Percentiles rank a stretch among this genome's conserved stretches.
Evolutionary conservation across 2,113 vertebrate species (phyloP).

Genomic region (Sciurus niger): DNA sequence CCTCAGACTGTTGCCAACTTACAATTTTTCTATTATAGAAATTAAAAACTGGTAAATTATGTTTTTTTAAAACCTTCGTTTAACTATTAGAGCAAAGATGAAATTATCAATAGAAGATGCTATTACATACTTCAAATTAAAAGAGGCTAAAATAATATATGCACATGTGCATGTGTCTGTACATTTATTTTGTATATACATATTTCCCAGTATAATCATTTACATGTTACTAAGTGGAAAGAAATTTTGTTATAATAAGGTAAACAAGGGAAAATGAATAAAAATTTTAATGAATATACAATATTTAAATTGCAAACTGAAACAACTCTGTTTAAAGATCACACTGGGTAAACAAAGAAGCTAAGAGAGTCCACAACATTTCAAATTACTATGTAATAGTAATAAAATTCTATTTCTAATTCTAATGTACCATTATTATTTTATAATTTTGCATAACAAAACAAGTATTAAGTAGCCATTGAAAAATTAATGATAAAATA

Average conservation of each 20-base stretch:
- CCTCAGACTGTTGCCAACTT: background rate
- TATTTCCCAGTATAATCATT: background rate
- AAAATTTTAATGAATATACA: background rate
- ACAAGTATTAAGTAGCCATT: background rate
- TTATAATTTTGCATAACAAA: background rate
- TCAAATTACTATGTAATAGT: background rate
- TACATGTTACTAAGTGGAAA: background rate
- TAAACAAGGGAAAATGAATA: background rate
- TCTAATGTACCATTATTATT: background rate
- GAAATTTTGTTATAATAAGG: background rate
- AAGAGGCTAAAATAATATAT: background rate
- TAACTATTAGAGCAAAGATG: background rate
- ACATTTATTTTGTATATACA: background rate
- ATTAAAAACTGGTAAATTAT: constrained; percentile 10
- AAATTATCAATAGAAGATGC: background rate
- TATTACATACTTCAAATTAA: background rate
- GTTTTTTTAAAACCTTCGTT: background rate
- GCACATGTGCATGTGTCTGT: background rate
- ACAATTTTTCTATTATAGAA: constrained; percentile 27
- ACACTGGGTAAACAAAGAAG: background rate
- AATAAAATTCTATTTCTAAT: background rate
- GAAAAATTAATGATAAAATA: background rate
- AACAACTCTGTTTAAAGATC: background rate
- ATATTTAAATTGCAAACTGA: background rate
- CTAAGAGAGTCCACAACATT: background rate